phyloP scores from a whole-genome alignment of 1,140 invertebrate species.

The Pomphorhynchus laevis region DNA sequence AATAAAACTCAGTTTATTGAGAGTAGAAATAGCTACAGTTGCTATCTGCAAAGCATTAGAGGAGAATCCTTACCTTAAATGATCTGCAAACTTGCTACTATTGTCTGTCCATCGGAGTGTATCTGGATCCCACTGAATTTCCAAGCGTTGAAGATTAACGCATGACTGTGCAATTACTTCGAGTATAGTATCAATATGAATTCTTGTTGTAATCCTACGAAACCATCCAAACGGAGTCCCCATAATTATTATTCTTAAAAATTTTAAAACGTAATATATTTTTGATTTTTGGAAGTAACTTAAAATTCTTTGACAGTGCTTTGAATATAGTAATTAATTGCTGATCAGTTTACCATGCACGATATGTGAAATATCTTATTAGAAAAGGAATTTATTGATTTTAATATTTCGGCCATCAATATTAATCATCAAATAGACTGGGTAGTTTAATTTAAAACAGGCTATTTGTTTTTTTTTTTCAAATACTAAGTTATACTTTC shows the following conservation, averaged over 20 bases:
- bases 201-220: conserved; percentile 38
- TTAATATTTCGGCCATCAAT: no score
- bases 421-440: no score
- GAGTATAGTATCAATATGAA: conserved; percentile 66
- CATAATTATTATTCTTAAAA: conserved; percentile 64
- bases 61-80: conserved; percentile 16
- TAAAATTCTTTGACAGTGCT: neutral
- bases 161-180: conserved; percentile 79
- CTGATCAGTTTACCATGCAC: conserved; percentile 1
- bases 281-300: neutral
- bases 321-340: neutral
- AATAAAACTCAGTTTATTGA: no score
- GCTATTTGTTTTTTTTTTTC: no score
- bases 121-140: conserved; percentile 84
- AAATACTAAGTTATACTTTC: no score
- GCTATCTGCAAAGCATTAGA: neutral
- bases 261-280: conserved; percentile 11
- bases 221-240: conserved; percentile 73
- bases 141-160: conserved; percentile 45
- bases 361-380: conserved; percentile 6
- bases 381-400: neutral
- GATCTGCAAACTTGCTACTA: conserved; percentile 40
- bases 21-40: no score
- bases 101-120: conserved; percentile 91
- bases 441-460: no score